phyloP scores from a whole-genome alignment of 2,888 invertebrate genomes.

The Tanytarsus gracilentus region DNA sequence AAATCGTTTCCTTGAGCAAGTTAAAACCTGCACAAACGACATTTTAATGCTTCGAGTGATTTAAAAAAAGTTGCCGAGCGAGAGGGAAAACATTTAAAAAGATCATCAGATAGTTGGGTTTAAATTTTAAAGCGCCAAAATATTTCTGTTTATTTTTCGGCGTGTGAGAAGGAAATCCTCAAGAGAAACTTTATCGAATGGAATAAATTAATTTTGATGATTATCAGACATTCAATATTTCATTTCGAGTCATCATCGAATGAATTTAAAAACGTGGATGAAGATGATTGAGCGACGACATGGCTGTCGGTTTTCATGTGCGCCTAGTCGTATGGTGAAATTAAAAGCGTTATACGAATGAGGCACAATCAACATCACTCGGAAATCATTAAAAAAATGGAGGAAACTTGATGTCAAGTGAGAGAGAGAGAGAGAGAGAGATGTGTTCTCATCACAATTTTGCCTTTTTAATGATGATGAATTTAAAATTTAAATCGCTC shows the following conservation, averaged over 20 bases:
- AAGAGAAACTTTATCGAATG: too few relatives aligned
- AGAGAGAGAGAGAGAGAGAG: background rate
- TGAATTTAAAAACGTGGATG: background rate
- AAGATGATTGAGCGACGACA: too few relatives aligned
- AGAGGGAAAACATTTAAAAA: background rate
- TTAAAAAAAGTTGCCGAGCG: background rate
- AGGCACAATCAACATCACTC: slow-evolving; percentile 23
- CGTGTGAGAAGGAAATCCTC: too few relatives aligned
- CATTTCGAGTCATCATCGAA: background rate
- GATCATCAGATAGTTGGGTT: too few relatives aligned
- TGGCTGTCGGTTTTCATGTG: background rate
- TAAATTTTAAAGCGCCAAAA: too few relatives aligned
- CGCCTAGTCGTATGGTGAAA: slow-evolving; percentile 24
- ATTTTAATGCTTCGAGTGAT: background rate
- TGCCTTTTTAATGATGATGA: background rate
- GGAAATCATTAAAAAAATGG: slow-evolving; percentile 24
- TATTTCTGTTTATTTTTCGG: too few relatives aligned
- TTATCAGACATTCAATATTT: too few relatives aligned
- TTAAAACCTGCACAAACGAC: slow-evolving; percentile 9
- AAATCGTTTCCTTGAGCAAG: slow-evolving; percentile 27
- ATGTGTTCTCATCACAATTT: too few relatives aligned
- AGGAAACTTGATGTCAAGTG: background rate
- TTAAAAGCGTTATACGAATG: slow-evolving; percentile 27
- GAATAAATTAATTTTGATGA: too few relatives aligned
- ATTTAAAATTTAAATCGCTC: background rate